Percentiles rank a stretch among this genome's conserved stretches.
Evolutionary conservation across 1,140 invertebrate genomes (phyloP).

Genomic region (Metopolophium dirhodum): DNA sequence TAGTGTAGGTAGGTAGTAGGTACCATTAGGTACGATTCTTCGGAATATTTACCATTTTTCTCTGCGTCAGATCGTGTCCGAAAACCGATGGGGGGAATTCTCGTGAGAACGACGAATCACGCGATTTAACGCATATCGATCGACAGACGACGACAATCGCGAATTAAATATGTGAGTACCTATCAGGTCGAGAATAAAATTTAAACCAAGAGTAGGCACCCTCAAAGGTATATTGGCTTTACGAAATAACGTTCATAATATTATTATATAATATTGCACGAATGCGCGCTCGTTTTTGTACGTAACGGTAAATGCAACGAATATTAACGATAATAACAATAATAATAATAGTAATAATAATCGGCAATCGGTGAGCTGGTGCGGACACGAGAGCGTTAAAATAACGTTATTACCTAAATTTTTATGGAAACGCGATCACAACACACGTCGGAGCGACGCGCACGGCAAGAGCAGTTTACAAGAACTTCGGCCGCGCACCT

Average conservation of each 20-base stretch:
- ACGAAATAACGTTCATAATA: too few species aligned
- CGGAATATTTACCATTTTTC: conserved; percentile 42
- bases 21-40: background rate
- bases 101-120: background rate
- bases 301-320: too few species aligned
- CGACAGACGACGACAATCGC: background rate
- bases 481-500: conserved; percentile 37
- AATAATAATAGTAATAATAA: background rate
- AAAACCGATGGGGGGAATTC: background rate
- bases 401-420: background rate
- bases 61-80: background rate
- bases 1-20: too few species aligned
- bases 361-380: background rate
- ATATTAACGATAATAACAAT: background rate
- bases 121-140: background rate
- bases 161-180: background rate
- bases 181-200: background rate
- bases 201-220: background rate
- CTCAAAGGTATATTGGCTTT: background rate
- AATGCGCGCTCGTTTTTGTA: background rate
- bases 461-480: conserved; percentile 14
- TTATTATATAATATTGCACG: too few species aligned
- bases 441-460: background rate
- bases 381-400: background rate
- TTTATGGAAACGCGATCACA: conserved; percentile 16